These are phyloP conservation scores for Staurois parvus DNA, from an alignment of 2,797 vertebrate species.

Conservation along the genomic window DNA sequence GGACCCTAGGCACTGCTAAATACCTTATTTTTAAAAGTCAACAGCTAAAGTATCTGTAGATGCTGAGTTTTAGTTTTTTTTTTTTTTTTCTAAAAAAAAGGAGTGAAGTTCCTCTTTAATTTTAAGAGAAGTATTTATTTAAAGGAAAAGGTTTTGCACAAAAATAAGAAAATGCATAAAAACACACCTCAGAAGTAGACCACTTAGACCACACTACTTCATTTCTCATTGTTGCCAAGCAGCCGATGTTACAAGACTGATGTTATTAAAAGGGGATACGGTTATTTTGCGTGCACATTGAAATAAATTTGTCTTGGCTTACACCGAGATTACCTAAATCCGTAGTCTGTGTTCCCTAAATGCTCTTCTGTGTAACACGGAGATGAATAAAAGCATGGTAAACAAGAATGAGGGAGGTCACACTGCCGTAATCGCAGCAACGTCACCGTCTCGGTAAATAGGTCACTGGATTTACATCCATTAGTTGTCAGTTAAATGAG, in stretches of 20 bases:
- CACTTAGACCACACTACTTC: neutral
- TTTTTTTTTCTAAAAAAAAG: no score
- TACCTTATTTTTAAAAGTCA: no score
- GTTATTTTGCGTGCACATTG: neutral
- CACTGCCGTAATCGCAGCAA: neutral
- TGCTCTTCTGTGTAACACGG: neutral
- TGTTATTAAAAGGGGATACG: neutral
- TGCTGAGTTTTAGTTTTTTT: no score
- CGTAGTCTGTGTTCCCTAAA: neutral
- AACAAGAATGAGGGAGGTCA: neutral
- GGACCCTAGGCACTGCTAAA: no score
- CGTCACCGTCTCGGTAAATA: slow-evolving; percentile 34
- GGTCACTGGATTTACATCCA: slow-evolving; percentile 50
- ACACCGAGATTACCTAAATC: slow-evolving; percentile 7
- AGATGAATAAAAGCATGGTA: neutral
- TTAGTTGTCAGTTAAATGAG: slow-evolving; percentile 28
- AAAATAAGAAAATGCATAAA: neutral
- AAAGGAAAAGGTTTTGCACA: neutral
- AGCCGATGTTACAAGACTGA: neutral
- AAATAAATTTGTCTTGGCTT: slow-evolving; percentile 15
- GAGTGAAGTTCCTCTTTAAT: no score
- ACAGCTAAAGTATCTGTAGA: no score
- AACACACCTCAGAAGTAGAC: neutral
- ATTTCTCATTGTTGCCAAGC: neutral
- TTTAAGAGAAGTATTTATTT: no score